Evolutionary conservation across 2,797 vertebrate genomes (phyloP), one percentile per base, ranked within the genome.

Genomic region (Lithobates sylvaticus): DNA sequence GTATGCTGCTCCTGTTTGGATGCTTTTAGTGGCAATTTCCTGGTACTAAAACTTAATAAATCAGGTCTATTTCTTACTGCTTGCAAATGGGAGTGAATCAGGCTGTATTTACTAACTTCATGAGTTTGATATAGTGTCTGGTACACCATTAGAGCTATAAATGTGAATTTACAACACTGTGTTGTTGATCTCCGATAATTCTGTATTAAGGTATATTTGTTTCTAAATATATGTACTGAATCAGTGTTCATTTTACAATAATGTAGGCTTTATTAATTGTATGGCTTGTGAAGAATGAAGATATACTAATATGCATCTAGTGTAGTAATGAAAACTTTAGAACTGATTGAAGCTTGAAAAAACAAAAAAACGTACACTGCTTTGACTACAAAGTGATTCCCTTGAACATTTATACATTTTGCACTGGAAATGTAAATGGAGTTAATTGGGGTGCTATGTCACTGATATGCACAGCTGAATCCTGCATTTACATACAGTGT

Each of bases 11-110:
- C n/a, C 54, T 78, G 73, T 86, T 86, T 64, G 36, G 75, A 82
- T 83, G 79, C 80, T 86, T 82, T 86, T 82, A 82, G 79, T 78
- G 74, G n/a, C 74, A 86, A 76, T 82, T 82, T 83, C 72, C 74
- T 86, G 74, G 39, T 76, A 77, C 79, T 77, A 82, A 82, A 86
- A 83, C 80, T 86, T 86, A 86, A 86, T 86, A 86, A 83, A 86
- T 86, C 80, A 83, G 79, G 12, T 78, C 39, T 47, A 50, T 77
- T 82, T 77, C 74, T 69, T 76, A 75, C 58, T 67, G 61, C 71
- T 83, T 77, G 74, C 54, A 77, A 78, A 86, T 65, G 68, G 74
- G 79, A 78, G 80, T 83, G 83, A 86, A 86, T 86, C 85, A 82
- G 75, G 39, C 50, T 54, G 32, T 78, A 77, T 83, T 83, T 86